A percentile compares a stretch with the other conserved stretches of the same genome.
Conservation (phyloP, 2,113 vertebrate species). For the Embiotoca jacksoni region DNA sequence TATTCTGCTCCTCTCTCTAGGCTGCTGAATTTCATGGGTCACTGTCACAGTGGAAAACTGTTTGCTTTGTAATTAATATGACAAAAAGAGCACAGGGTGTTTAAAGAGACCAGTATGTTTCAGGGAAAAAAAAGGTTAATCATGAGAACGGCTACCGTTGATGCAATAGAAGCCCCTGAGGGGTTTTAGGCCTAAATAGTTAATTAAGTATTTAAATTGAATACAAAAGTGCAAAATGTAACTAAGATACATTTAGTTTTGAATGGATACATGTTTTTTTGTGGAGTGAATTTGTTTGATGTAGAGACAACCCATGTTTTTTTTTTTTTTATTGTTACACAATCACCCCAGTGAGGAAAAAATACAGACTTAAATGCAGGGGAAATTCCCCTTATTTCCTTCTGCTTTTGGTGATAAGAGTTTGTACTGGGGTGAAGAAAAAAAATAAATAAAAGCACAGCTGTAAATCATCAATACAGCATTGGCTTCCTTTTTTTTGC, state of each 20-base stretch:
- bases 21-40: slow-evolving; percentile 24
- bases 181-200: not conserved
- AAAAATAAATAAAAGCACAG: not conserved
- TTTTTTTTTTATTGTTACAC: too few species aligned
- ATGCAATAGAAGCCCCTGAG: not conserved
- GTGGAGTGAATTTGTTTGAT: not conserved
- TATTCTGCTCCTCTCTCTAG: not conserved
- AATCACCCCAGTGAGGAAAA: too few species aligned
- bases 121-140: slow-evolving; percentile 11
- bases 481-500: not conserved
- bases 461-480: not conserved
- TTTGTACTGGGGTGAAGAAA: not conserved
- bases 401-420: not conserved
- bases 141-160: not conserved
- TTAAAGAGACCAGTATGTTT: slow-evolving; percentile 1
- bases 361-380: not conserved
- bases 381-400: not conserved
- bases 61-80: slow-evolving; percentile 52
- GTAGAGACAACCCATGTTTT: not conserved
- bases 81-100: slow-evolving; percentile 20
- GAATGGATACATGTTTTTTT: too few species aligned
- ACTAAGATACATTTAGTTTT: not conserved
- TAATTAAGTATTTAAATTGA: not conserved
- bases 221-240: not conserved
- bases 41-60: slow-evolving; percentile 6